Evolutionary conservation across 1,140 invertebrate species (phyloP), one percentile per base, ranked within the genome.

Genomic region (Pectinophora gossypiella): DNA sequence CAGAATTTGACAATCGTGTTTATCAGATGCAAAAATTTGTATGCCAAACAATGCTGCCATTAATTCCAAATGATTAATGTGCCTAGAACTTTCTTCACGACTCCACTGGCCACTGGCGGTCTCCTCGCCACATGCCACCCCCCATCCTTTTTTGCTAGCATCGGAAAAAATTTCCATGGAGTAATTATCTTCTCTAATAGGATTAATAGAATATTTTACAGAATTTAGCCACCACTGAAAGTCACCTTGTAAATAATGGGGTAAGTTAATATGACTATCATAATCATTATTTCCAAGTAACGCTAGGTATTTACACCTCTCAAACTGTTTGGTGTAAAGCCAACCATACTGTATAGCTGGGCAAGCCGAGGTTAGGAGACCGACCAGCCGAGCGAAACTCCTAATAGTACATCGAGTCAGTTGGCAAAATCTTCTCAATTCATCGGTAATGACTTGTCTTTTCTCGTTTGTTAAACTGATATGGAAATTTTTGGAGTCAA

Each of bases 81-180:
- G 46, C 9, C 35, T n/a, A 2, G 2, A 4, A 6, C 32, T 10
- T 10, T 48, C 46, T 2, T 48, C 9, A 32, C 7, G 9, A 35
- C 22, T 35, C 46, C 46, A 48, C 46, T 36, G 46, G 9, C 46
- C 46, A 19, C 46, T 35, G 3, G 32, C 46, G 2, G 23, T 48
- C 18, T 10, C 21, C 13, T n/a, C 23, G 4, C 3, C 3, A 19
- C 46, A 48, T 7, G 3, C 3, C 6, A 10, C 46, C 1, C 46
- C 46, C 16, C 22, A 36, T 10, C 46, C 27, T 2, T n/a, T 32
- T 5, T 2, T 15, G 4, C 22, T 35, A 3, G 46, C 46, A 19
- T 48, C 46, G 3, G 46, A 48, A 35, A 48, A 48, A 16, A 48
- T 35, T 18, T 48, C 46, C 35, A 48, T 16, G 12, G 32, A 12